Evolutionary conservation across 35 echinoderm and acorn worm genomes (phyloP), one percentile per base, ranked within the genome.

Genomic region (Lytechinus variegatus): DNA sequence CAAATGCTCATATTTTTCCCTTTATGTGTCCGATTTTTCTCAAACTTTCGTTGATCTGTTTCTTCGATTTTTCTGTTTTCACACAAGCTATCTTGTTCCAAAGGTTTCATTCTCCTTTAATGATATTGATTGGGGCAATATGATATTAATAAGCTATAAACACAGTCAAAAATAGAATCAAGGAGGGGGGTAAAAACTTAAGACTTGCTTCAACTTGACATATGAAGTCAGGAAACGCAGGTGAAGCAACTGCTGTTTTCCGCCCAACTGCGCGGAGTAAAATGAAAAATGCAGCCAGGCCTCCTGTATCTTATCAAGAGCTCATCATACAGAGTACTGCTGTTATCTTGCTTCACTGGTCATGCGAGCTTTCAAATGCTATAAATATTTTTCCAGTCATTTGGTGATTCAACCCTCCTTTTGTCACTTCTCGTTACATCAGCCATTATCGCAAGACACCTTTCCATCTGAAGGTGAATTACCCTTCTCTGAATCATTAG

Each of bases 311-410:
- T 24, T 79, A 79, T 79, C 16, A 7, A 24, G 66, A 79, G 66
- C 66, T 79, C 66, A 79, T 79, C 66, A 24, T 79, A 6, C 7
- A 7, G 12, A 79, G 11, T 11, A 13, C 56, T 58, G 56, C 56
- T 13, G 9, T 58, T 58, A 58, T 79, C 66, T 5, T 79, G 66
- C 66, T 79, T 79, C 19, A n/a, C 66, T 79, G 66, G 66, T 24
- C 66, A 79, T 24, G 66, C 66, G 6, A 79, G 66, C 12, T 14
- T 24, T 7, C 66, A 79, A 24, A 79, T 79, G 66, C 66, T 79
- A 79, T 79, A 19, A 79, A 79, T 79, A 79, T n/a, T 24, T 79
- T 79, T 79, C 66, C 66, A 79, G 66, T 79, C 66, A 79, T 79
- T 79, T 79, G 66, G 19, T 79, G 66, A 79, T 79, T 79, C 66